Base-by-base conservation (phyloP, 1,140 invertebrate genomes). In the Dendrolimus kikuchii region DNA sequence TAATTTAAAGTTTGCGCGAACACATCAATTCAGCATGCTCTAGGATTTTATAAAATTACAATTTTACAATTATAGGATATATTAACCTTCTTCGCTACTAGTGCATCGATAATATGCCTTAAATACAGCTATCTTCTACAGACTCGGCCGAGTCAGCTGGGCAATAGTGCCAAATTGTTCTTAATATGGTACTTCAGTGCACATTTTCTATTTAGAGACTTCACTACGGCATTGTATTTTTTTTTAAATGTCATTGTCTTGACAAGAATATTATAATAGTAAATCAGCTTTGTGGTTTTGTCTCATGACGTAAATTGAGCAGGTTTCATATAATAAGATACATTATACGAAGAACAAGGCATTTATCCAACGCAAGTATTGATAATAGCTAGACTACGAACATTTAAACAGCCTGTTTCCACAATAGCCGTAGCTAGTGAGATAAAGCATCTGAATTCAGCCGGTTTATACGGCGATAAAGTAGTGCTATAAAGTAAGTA, bases 91-190 rank as follows among this genome's bases (percentile, higher is more conserved):
- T 23, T 23, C 23, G 23, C 23, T 23, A 46, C 59, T 76, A 79
- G 76, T 79, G 73, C 64, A 66, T 79, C 75, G 77, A 71, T 79
- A 77, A 77, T 74, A 70, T 66, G 45, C 53, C 64, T 58, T 67
- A 62, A 66, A 68, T 64, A 60, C 63, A 66, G 53, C 50, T 53
- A 55, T 46, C 42, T 23, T 60, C 50, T 38, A 36, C 44, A 40
- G 47, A 51, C 40, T 46, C 37, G 38, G 49, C 39, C 42, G 7
- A 50, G 7, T 7, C 41, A 43, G 50, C 23, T 49, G 48, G 9
- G 52, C 9, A 38, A 43, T 49, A 47, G 7, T 50, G n/a, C 48
- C 42, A 46, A 45, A 57, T 52, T 51, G 37, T 38, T 23, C 23
- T 23, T 23, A 23, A 23, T 23, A 23, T 23, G 23, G 23, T 23